Conservation (phyloP, 2,113 vertebrate species). For the Candoia aspera region DNA sequence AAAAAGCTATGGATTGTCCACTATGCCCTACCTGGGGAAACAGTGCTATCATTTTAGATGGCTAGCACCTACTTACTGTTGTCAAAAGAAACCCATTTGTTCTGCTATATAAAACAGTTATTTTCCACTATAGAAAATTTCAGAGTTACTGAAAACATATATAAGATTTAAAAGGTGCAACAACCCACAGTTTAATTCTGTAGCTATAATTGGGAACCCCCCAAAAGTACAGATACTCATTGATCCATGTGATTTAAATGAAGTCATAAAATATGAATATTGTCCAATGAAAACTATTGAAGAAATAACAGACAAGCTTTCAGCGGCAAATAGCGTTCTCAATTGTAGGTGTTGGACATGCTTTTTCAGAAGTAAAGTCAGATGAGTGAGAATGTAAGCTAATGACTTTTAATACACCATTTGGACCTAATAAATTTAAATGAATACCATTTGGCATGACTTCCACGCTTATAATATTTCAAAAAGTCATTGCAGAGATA, state of each 20-base stretch:
- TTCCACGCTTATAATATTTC: slow-evolving; percentile 21
- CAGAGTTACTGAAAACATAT: not conserved
- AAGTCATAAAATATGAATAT: slow-evolving; percentile 32
- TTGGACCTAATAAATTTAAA: slow-evolving; percentile 36
- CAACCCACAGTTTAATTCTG: not conserved
- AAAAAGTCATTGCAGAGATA: slow-evolving; percentile 19
- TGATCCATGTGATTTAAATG: slow-evolving; percentile 42
- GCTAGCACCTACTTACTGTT: not conserved
- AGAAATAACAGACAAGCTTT: slow-evolving; percentile 17
- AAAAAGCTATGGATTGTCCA: not conserved
- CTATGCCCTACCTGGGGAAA: not conserved
- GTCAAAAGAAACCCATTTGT: not conserved
- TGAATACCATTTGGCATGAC: slow-evolving; percentile 22
- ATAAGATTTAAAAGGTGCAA: slow-evolving; percentile 12
- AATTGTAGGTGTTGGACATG: not conserved
- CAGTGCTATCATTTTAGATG: not conserved
- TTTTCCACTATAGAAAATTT: not conserved
- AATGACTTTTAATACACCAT: slow-evolving; percentile 16
- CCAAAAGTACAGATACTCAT: slow-evolving; percentile 18
- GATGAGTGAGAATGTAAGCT: slow-evolving; percentile 11
- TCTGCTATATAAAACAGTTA: not conserved
- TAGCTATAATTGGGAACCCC: slow-evolving; percentile 5
- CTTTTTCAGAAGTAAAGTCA: slow-evolving; percentile 32
- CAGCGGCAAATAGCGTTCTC: not conserved
- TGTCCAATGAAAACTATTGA: slow-evolving; percentile 20